Base-by-base conservation (phyloP, 1,140 invertebrate genomes). In the Brachionus koreanus region DNA sequence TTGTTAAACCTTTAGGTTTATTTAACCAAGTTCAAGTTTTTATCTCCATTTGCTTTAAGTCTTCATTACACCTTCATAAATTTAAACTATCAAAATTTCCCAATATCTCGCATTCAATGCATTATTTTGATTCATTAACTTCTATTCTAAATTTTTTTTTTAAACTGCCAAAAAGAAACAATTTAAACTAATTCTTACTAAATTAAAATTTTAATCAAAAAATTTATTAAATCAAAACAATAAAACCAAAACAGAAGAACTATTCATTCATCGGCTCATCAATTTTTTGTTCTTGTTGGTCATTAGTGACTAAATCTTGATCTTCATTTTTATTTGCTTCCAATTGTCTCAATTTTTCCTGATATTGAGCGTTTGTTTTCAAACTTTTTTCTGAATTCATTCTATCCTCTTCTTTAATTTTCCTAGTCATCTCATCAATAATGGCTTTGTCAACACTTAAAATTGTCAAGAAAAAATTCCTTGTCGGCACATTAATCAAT, bases 331-430 rank as follows among this genome's bases (percentile, higher is more conserved):
- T 37, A 1, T 39, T 77, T 77, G 13, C 12, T 52, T 77, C 33
- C 29, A 33, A 12, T 13, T 35, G 25, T 42, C 35, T 57, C 5
- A 79, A 37, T 25, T 33, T 79, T 0, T 23, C 49, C 3, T 79
- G 76, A 65, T 79, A 79, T 29, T 57, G 46, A 37, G 49, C 1
- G 9, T 79, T 79, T 33, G 76, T 79, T 61, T 79, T 65, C 4
- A 61, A 33, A 65, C 76, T 79, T 16, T 79, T 79, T 65, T 79
- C 76, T 16, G 76, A 79, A 43, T 79, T 79, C 7, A 79, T 35
- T 79, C 76, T 16, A 79, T 79, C 76, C 9, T 79, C 76, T 39
- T 69, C 37, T 74, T 74, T 74, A 23, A 74, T 74, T 23, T 74
- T 74, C 19, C 69, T 74, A 4, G 19, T 25, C 65, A 69, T 69